These are phyloP conservation scores for Antennarius maculatus DNA, from an alignment of 2,797 vertebrate species.

Conservation along the genomic window DNA sequence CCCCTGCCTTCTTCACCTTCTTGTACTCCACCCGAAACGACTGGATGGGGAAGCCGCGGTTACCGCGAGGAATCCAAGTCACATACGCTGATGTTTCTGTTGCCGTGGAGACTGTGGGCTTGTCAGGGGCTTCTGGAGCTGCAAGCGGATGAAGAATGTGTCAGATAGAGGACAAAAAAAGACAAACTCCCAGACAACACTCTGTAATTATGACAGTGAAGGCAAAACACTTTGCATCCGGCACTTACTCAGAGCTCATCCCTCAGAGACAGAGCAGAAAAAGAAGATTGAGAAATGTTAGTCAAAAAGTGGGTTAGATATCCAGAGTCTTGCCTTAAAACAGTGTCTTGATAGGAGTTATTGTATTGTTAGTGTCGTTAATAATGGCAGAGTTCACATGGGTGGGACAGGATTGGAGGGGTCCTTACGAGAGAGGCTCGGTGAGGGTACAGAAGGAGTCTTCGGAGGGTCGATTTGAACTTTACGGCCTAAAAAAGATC, in stretches of 20 bases:
- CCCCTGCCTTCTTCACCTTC: constrained; percentile 89
- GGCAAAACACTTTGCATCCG: constrained; percentile 22
- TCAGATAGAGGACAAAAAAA: constrained; percentile 38
- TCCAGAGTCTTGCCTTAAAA: constrained; percentile 1
- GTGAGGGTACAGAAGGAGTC: constrained; percentile 83
- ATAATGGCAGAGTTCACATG: not conserved
- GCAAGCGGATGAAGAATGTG: constrained; percentile 24
- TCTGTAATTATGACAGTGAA: constrained; percentile 26
- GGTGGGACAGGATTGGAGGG: too few species aligned
- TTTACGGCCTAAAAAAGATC: constrained; percentile 81
- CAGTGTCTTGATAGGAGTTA: not conserved
- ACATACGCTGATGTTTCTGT: constrained; percentile 96
- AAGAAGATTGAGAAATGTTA: constrained; percentile 70
- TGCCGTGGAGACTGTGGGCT: constrained; percentile 95
- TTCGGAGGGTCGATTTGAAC: constrained; percentile 74
- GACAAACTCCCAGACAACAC: constrained; percentile 27
- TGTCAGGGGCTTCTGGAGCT: constrained; percentile 98
- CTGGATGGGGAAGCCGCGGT: constrained; percentile 96
- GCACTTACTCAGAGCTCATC: constrained; percentile 81
- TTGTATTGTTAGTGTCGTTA: constrained; percentile 54
- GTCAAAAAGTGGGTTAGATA: constrained; percentile 47
- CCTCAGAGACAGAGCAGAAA: constrained; percentile 70
- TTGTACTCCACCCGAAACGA: constrained; percentile 95
- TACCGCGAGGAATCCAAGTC: constrained; percentile 98
- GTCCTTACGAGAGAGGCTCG: constrained; percentile 92